phyloP scores from a whole-genome alignment of 2,113 vertebrate species.

The Paramormyrops kingsleyae region DNA sequence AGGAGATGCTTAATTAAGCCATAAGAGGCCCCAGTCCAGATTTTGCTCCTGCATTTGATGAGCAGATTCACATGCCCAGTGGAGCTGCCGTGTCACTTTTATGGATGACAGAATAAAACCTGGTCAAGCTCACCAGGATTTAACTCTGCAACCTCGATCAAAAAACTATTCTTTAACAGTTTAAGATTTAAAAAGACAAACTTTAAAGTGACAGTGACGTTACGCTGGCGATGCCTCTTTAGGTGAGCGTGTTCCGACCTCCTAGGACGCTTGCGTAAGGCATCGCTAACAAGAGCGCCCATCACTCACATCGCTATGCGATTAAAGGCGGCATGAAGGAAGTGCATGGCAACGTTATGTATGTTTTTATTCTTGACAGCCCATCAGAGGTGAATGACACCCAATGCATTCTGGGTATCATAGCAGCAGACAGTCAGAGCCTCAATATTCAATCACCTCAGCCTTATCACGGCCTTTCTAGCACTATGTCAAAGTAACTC shows the following conservation, averaged over 20 bases:
- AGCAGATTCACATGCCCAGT: constrained; percentile 49
- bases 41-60: constrained; percentile 41
- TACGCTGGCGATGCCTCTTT: neutral
- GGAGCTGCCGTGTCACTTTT: constrained; percentile 32
- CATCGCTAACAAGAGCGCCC: neutral
- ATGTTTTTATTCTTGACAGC: neutral
- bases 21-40: constrained; percentile 55
- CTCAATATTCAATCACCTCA: neutral
- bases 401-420: neutral
- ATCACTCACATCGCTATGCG: neutral
- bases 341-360: neutral
- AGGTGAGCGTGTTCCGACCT: neutral
- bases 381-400: neutral
- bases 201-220: neutral
- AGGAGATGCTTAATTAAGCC: constrained; percentile 78
- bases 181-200: neutral
- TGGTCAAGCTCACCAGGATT: neutral
- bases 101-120: constrained; percentile 27
- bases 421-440: neutral
- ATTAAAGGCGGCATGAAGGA: neutral
- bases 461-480: neutral
- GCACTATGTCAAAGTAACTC: neutral
- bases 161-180: neutral
- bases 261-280: neutral
- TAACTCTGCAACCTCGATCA: neutral